A percentile compares a stretch with the other conserved stretches of the same genome.
phyloP scores from a whole-genome alignment of 2,888 invertebrate genomes.

The Ophioninae sp. region DNA sequence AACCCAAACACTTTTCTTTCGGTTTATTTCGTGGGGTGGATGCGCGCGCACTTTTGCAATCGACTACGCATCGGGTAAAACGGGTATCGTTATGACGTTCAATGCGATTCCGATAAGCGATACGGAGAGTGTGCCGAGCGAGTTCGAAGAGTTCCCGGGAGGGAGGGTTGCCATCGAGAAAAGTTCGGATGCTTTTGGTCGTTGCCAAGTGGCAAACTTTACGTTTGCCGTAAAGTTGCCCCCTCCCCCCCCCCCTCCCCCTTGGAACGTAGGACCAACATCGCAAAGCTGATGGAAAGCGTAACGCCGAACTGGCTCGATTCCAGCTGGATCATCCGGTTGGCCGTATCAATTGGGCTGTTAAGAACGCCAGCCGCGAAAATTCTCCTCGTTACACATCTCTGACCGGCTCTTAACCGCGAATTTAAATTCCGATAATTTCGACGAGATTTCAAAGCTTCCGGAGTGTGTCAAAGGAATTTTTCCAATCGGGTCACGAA shows the following conservation, averaged over 20 bases:
- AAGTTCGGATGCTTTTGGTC: neutral
- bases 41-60: constrained; percentile 2
- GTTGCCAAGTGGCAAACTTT: constrained; percentile 22
- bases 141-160: neutral
- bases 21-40: too few relatives aligned
- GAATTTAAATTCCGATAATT: too few relatives aligned
- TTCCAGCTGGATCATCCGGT: constrained; percentile 20
- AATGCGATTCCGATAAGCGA: constrained; percentile 28
- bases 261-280: neutral
- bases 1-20: too few relatives aligned
- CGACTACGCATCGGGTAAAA: neutral
- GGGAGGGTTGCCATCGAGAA: neutral
- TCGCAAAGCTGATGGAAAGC: constrained; percentile 17
- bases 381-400: constrained; percentile 10
- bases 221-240: neutral
- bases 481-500: too few relatives aligned
- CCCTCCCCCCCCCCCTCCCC: neutral
- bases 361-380: neutral
- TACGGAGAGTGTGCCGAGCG: neutral
- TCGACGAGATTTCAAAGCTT: too few relatives aligned
- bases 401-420: constrained; percentile 2
- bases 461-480: too few relatives aligned
- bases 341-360: neutral
- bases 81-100: constrained; percentile 18
- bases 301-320: constrained; percentile 23